Conservation (phyloP, 2,797 vertebrate species). For the Vipera latastei region DNA sequence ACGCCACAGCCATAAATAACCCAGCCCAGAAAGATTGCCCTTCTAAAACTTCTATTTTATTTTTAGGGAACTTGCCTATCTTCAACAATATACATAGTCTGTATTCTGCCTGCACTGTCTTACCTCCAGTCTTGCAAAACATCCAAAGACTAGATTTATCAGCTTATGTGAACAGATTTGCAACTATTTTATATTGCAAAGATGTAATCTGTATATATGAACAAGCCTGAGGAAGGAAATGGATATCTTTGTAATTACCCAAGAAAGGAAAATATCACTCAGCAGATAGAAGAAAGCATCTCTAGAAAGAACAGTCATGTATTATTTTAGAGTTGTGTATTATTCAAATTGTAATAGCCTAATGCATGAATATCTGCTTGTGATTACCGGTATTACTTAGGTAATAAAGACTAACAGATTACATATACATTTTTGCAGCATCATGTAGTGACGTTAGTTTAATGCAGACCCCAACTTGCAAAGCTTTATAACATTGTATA, state of each 20-base stretch:
- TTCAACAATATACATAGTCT: background rate
- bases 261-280: background rate
- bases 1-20: background rate
- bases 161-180: background rate
- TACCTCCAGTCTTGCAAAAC: background rate
- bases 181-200: background rate
- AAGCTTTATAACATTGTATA: slow-evolving; percentile 24
- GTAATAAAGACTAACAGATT: background rate
- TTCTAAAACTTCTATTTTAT: background rate
- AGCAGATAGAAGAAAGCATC: background rate
- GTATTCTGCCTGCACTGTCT: background rate
- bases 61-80: background rate
- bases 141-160: background rate
- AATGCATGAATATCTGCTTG: slow-evolving; percentile 21
- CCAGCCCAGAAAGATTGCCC: background rate
- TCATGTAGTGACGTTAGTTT: background rate
- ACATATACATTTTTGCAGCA: background rate
- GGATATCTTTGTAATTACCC: background rate
- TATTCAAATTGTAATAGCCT: background rate
- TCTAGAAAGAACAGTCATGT: slow-evolving; percentile 1
- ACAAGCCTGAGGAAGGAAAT: slow-evolving; percentile 19
- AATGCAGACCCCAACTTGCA: background rate
- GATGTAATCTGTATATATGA: background rate
- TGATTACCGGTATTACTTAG: slow-evolving; percentile 39
- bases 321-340: background rate